These are phyloP conservation scores for Scaptomyza montana DNA, from an alignment of 1,140 invertebrate genomes.

Conservation along the genomic window DNA sequence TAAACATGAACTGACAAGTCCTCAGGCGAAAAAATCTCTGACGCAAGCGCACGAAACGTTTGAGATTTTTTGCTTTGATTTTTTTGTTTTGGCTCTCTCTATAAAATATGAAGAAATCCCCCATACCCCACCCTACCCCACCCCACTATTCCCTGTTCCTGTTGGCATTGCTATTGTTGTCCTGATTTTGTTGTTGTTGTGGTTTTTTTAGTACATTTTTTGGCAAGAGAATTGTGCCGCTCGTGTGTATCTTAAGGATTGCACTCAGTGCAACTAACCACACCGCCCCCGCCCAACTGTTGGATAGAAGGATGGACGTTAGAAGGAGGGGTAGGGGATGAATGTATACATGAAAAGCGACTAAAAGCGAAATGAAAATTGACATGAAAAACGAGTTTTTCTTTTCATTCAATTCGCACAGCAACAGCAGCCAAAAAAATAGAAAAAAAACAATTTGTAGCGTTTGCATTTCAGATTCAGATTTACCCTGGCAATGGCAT, in stretches of 20 bases:
- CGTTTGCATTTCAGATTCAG: slow-evolving; percentile 9
- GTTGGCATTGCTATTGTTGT: slow-evolving; percentile 55
- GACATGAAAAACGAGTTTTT: slow-evolving; percentile 50
- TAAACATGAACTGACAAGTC: slow-evolving; percentile 7
- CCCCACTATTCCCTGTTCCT: slow-evolving; percentile 18
- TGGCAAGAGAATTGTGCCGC: slow-evolving; percentile 61
- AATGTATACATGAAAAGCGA: not conserved
- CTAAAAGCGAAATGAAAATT: slow-evolving; percentile 46
- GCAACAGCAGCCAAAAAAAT: slow-evolving; percentile 22
- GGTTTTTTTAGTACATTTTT: slow-evolving; percentile 17
- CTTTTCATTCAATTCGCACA: slow-evolving; percentile 28
- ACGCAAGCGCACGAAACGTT: slow-evolving; percentile 21
- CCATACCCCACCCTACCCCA: slow-evolving; percentile 5
- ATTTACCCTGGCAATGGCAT: slow-evolving; percentile 30
- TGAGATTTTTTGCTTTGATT: not conserved
- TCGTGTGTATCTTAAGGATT: slow-evolving; percentile 62
- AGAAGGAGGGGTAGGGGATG: not conserved
- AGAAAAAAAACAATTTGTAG: slow-evolving; percentile 3
- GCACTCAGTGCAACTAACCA: slow-evolving; percentile 1
- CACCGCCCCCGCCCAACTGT: slow-evolving; percentile 4
- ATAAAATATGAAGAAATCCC: slow-evolving; percentile 8
- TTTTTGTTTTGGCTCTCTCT: too few relatives aligned
- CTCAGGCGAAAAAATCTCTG: slow-evolving; percentile 11
- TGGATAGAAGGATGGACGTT: not conserved
- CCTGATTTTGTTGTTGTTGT: slow-evolving; percentile 28